Conservation (phyloP, 2,113 vertebrate genomes). For the Ceyx cyanopectus region DNA sequence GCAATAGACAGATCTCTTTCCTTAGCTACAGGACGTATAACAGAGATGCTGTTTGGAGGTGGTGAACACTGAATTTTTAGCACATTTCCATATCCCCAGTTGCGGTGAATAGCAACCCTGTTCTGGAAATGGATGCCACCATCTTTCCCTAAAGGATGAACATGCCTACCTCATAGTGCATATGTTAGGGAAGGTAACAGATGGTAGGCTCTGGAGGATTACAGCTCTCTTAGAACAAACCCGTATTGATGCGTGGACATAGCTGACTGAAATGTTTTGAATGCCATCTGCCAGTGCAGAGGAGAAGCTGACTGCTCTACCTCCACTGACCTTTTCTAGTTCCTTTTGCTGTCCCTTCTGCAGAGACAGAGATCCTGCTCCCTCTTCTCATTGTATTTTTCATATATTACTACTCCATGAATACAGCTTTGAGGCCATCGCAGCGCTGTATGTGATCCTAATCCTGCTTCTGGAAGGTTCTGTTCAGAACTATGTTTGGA, state of each 20-base stretch:
- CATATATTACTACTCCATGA: fast-evolving
- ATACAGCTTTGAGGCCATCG: background rate
- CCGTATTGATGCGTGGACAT: background rate
- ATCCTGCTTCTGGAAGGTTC: background rate
- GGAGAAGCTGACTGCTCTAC: background rate
- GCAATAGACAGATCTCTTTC: slow-evolving; percentile 25
- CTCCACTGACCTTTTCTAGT: background rate
- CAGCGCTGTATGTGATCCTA: fast-evolving
- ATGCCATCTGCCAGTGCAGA: slow-evolving; percentile 29
- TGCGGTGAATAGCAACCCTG: background rate
- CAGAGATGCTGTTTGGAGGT: background rate
- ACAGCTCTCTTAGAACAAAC: slow-evolving; percentile 14
- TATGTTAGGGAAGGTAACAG: slow-evolving; percentile 3
- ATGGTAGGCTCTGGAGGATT: slow-evolving; percentile 36
- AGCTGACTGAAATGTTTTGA: slow-evolving; percentile 26
- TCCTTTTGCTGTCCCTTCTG: background rate
- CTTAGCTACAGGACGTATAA: background rate
- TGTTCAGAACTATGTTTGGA: background rate
- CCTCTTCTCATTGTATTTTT: background rate
- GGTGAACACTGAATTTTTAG: slow-evolving; percentile 53
- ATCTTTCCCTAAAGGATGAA: background rate
- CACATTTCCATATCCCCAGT: slow-evolving; percentile 29
- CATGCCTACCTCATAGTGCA: background rate
- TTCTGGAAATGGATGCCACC: slow-evolving; percentile 32
- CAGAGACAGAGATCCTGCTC: background rate